Evolutionary conservation across 2,113 vertebrate species (phyloP).

Genomic region (Cyprinodon brontotheroides): DNA sequence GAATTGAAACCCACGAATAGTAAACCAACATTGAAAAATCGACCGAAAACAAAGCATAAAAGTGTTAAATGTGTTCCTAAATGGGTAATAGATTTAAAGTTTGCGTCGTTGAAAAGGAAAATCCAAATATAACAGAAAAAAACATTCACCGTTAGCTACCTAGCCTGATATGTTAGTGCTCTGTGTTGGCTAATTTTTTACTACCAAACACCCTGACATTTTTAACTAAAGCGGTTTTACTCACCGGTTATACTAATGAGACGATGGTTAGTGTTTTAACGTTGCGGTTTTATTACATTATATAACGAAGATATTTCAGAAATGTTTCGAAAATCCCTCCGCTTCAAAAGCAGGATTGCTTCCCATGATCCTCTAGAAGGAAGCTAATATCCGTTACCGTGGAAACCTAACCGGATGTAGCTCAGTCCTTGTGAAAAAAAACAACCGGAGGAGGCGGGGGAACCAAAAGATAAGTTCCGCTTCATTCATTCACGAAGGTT

Average conservation of each 20-base stretch:
- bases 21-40: background rate
- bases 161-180: slow-evolving; percentile 27
- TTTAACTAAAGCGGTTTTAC: background rate
- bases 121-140: too few relatives aligned
- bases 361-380: slow-evolving; percentile 69
- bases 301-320: slow-evolving; percentile 17
- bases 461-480: background rate
- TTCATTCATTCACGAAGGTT: too few relatives aligned
- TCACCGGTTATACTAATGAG: background rate
- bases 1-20: background rate
- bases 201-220: background rate
- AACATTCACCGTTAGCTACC: slow-evolving; percentile 50
- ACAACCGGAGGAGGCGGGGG: background rate
- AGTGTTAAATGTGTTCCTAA: background rate
- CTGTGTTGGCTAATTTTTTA: background rate
- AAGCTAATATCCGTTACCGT: slow-evolving; percentile 70
- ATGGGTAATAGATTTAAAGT: too few relatives aligned
- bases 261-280: background rate
- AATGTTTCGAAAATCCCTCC: slow-evolving; percentile 80
- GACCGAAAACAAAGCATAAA: background rate
- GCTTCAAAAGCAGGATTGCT: slow-evolving; percentile 32
- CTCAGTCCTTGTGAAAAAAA: background rate
- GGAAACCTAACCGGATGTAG: slow-evolving; percentile 37
- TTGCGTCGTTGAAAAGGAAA: background rate
- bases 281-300: background rate